Evolutionary conservation across 2,797 vertebrate genomes (phyloP), one percentile per base, ranked within the genome.

Genomic region (Chrosomus eos): DNA sequence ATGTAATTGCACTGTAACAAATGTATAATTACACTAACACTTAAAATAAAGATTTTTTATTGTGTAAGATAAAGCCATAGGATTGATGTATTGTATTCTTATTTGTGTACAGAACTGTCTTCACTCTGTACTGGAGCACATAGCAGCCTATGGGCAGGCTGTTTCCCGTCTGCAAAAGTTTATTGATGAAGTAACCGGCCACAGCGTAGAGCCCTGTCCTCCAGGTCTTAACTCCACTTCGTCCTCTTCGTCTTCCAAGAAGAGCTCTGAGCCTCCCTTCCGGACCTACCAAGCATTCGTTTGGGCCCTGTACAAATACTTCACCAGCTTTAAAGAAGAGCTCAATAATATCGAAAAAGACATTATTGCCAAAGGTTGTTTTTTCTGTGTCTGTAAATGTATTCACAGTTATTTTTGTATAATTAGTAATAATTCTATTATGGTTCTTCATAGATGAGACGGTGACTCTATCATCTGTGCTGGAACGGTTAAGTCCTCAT

Each of bases 231-330:
- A 83, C 55, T 91, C 83, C 79, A 93, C 91, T 87, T 90, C 90
- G 82, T 93, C 91, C 88, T 90, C 90, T 83, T 91, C 92, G 18
- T 74, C 90, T 38, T 94, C 95, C 90, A 97, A 95, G 91, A 97
- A 96, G 85, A 92, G 94, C 62, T 93, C 95, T 0, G 97, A 99
- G 87, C 96, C 98, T 40, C 97, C 97, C 0, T 99, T 99, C 89
- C 95, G 98, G 91, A 99, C 98, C 3, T 99, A 99, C 90, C 98
- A 99, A 93, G 98, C 98, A 75, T 99, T 99, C 84, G 97, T 99
- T 91, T 98, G 97, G 97, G 97, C 97, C 0, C 95, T 99, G 74
- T 98, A 98, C 93, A 99, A 98, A 88, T 98, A 97, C 88, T 99
- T 99, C 33, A 96, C 96, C 88, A 94, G 94, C 89, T 99, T 99